Evolutionary conservation across 2,113 vertebrate genomes (phyloP).

Genomic region (Micronycteris hirsuta): DNA sequence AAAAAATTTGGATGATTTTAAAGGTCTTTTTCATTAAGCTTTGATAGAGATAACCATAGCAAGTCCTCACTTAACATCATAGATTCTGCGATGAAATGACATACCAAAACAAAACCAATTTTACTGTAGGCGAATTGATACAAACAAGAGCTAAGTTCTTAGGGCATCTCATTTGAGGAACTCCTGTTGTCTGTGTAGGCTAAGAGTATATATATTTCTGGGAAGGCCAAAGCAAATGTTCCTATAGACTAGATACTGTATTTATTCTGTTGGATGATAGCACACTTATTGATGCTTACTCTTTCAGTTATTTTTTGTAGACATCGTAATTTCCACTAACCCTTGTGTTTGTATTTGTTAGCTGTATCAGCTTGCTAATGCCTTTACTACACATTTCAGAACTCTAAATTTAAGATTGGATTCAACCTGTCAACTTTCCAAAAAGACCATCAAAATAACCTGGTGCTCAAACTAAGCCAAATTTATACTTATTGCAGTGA

Average conservation of each 20-base stretch:
- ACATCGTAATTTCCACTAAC: neutral
- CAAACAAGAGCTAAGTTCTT: neutral
- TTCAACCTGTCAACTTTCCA: neutral
- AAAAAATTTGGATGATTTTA: neutral
- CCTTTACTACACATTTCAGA: neutral
- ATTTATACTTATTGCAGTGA: neutral
- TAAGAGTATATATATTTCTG: neutral
- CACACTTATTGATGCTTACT: neutral
- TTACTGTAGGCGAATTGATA: neutral
- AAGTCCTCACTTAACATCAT: neutral
- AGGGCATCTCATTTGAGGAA: neutral
- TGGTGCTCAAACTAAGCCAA: neutral
- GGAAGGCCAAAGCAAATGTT: neutral
- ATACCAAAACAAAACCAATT: neutral
- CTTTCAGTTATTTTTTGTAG: neutral
- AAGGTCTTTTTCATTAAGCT: neutral
- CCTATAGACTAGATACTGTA: neutral
- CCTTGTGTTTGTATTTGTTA: neutral
- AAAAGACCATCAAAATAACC: neutral
- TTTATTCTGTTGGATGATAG: neutral
- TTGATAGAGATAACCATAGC: neutral
- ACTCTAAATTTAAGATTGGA: conserved; percentile 29
- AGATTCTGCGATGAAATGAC: neutral
- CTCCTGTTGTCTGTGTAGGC: neutral
- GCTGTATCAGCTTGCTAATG: neutral